These are phyloP conservation scores for Cosmia pyralina DNA, from an alignment of 2,888 invertebrate genomes.

Conservation along the genomic window DNA sequence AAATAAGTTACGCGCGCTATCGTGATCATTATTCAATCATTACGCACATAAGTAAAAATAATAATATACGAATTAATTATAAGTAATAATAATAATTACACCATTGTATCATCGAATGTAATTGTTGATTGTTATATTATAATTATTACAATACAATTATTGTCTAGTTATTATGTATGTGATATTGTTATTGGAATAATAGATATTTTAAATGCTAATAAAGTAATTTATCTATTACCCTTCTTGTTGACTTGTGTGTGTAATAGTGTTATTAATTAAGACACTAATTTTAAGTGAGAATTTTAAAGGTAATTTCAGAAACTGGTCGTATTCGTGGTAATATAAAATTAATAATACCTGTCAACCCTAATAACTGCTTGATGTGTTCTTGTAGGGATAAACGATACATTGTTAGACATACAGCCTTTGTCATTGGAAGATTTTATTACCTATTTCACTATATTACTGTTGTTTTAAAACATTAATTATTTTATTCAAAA, in stretches of 20 bases:
- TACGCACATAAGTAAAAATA: slow-evolving; percentile 80
- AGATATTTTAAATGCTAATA: slow-evolving; percentile 86
- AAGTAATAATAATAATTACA: slow-evolving; percentile 80
- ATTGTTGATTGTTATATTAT: slow-evolving; percentile 87
- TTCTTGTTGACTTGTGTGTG: slow-evolving; percentile 89
- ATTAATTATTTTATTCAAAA: neutral
- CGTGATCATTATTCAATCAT: slow-evolving; percentile 81
- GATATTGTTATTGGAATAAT: slow-evolving; percentile 89
- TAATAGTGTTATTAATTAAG: slow-evolving; percentile 77
- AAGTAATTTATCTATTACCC: slow-evolving; percentile 82
- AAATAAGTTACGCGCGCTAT: slow-evolving; percentile 65
- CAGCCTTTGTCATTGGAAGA: slow-evolving; percentile 51
- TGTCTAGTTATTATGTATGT: slow-evolving; percentile 88
- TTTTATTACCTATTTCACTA: slow-evolving; percentile 29
- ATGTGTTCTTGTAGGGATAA: slow-evolving; percentile 58
- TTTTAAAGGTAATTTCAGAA: slow-evolving; percentile 66
- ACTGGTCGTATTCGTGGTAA: slow-evolving; percentile 52
- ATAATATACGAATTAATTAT: slow-evolving; percentile 84
- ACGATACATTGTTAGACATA: slow-evolving; percentile 44
- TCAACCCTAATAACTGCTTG: slow-evolving; percentile 58
- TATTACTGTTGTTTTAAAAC: slow-evolving; percentile 44
- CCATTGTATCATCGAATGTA: slow-evolving; percentile 87
- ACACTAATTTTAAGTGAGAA: slow-evolving; percentile 66
- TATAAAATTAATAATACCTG: slow-evolving; percentile 32
- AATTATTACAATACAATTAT: slow-evolving; percentile 81